phyloP scores from a whole-genome alignment of 2,113 vertebrate species.

The Chaetodon trifascialis region DNA sequence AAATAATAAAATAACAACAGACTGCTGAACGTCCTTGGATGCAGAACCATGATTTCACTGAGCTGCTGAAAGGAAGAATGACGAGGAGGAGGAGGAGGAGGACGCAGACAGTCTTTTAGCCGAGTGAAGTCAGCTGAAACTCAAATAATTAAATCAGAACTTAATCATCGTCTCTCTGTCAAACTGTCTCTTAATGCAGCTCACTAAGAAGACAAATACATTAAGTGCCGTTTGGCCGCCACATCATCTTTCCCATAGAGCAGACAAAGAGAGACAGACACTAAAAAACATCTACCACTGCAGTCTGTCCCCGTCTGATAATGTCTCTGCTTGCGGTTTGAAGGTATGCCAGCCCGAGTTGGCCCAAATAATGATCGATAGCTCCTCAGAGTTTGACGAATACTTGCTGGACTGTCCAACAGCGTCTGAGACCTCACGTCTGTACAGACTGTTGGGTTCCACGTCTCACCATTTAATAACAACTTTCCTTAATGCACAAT shows the following conservation, averaged over 20 bases:
- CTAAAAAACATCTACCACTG: not conserved
- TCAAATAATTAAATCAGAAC: constrained; percentile 43
- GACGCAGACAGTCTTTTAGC: constrained; percentile 11
- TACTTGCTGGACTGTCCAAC: not conserved
- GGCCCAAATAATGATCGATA: constrained; percentile 2
- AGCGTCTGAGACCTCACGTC: not conserved
- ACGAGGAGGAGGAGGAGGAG: not conserved
- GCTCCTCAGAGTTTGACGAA: not conserved
- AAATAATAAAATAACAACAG: not conserved
- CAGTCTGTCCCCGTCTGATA: not conserved
- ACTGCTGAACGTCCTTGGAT: not conserved
- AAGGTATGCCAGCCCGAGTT: not conserved
- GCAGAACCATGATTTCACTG: not conserved
- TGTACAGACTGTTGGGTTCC: not conserved
- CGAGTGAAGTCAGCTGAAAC: constrained; percentile 50
- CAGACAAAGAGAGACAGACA: not conserved
- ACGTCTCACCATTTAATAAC: not conserved
- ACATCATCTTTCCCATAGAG: not conserved
- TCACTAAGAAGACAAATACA: constrained; percentile 18
- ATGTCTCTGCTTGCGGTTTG: constrained; percentile 4
- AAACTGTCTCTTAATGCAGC: constrained; percentile 15
- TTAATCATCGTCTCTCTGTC: constrained; percentile 29
- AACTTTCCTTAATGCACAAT: not conserved
- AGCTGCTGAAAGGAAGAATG: not conserved
- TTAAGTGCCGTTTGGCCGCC: constrained; percentile 50